phyloP scores from a whole-genome alignment of 2,888 invertebrate species.

The Mechanitis messenoides region DNA sequence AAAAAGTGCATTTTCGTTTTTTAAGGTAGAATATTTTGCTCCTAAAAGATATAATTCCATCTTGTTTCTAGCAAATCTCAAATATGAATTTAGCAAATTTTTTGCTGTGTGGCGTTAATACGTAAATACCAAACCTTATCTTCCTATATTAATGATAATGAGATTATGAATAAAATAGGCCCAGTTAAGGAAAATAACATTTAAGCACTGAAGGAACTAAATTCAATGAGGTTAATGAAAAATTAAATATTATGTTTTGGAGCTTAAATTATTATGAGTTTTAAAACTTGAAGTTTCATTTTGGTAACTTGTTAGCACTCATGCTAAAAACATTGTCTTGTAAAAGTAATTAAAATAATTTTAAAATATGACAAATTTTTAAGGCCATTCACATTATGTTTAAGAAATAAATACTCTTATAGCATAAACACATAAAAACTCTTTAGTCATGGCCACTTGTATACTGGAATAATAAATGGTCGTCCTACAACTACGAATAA shows the following conservation, averaged over 20 bases:
- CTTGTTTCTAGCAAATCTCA: no score
- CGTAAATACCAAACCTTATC: no score
- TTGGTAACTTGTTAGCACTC: slow-evolving; percentile 4
- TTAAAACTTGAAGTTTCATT: neutral
- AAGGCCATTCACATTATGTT: neutral
- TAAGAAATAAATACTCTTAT: no score
- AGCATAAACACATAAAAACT: slow-evolving; percentile 5
- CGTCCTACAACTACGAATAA: slow-evolving; percentile 9
- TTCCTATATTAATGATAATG: no score
- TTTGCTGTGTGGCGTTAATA: no score
- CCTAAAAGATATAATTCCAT: no score
- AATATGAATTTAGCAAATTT: no score
- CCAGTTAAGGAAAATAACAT: neutral
- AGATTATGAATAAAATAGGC: neutral
- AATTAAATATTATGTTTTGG: neutral
- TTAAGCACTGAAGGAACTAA: neutral
- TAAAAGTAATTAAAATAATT: neutral
- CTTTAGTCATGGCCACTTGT: slow-evolving; percentile 6
- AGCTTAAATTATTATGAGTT: neutral
- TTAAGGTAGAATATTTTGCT: no score
- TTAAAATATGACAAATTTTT: neutral
- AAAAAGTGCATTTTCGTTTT: no score
- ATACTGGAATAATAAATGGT: slow-evolving; percentile 1
- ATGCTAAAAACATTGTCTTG: neutral
- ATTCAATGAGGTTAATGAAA: no score